Evolutionary conservation across 1,140 invertebrate genomes (phyloP).

Genomic region (Scaptomyza montana): DNA sequence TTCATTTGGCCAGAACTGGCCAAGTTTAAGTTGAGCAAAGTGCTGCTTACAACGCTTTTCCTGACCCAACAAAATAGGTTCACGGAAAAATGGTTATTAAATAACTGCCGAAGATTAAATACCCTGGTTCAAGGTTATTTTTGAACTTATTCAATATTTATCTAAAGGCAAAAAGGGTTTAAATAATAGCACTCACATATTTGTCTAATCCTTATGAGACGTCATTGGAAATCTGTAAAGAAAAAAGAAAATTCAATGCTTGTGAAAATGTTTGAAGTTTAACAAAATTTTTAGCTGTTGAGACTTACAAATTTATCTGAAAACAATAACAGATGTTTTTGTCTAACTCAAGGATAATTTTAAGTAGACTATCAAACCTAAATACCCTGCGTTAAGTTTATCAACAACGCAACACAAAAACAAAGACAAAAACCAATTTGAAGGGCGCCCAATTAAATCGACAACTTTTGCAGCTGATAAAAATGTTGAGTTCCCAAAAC

Average conservation of each 20-base stretch:
- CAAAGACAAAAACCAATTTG: conserved; percentile 19
- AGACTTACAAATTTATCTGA: too few relatives aligned
- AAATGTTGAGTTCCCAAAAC: conserved; percentile 25
- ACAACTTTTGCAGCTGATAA: conserved; percentile 65
- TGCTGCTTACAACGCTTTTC: conserved; percentile 54
- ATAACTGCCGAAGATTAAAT: not conserved
- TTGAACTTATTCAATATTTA: too few relatives aligned
- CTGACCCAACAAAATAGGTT: conserved; percentile 38
- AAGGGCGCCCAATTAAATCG: conserved; percentile 70
- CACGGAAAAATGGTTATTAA: conserved; percentile 12
- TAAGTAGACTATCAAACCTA: not conserved
- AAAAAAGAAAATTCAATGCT: too few relatives aligned
- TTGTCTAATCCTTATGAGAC: too few relatives aligned
- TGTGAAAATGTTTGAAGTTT: too few relatives aligned
- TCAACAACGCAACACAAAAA: not conserved
- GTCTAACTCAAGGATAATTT: too few relatives aligned
- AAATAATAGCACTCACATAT: too few relatives aligned
- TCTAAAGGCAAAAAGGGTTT: too few relatives aligned
- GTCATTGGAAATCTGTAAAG: too few relatives aligned
- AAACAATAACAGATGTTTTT: too few relatives aligned
- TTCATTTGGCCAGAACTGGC: conserved; percentile 57
- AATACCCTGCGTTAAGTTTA: not conserved
- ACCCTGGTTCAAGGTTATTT: not conserved
- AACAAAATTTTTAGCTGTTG: too few relatives aligned
- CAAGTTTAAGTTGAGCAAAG: conserved; percentile 5